These are phyloP conservation scores for Drosophila hawaiiensis DNA, from an alignment of 2,888 invertebrate genomes.

Conservation along the genomic window DNA sequence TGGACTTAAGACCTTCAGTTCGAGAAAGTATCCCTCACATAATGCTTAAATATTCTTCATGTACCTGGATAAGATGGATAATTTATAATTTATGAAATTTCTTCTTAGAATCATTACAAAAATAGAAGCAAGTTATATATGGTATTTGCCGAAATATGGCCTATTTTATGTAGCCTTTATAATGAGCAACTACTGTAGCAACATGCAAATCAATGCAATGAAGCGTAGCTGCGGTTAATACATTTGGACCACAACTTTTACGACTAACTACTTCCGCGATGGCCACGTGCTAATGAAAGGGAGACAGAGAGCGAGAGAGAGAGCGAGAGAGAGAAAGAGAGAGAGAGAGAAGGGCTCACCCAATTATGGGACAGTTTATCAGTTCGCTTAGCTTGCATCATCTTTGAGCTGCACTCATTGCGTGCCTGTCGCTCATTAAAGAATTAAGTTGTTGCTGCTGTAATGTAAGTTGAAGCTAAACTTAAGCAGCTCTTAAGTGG, in stretches of 20 bases:
- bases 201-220: slow-evolving; percentile 67
- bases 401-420: slow-evolving; percentile 47
- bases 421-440: slow-evolving; percentile 65
- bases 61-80: not conserved
- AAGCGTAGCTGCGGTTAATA: slow-evolving; percentile 76
- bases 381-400: slow-evolving; percentile 42
- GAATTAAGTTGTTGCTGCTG: slow-evolving; percentile 35
- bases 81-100: not conserved
- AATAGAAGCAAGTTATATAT: not conserved
- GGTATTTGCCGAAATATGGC: not conserved
- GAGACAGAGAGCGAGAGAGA: not conserved
- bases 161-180: not conserved
- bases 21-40: not conserved
- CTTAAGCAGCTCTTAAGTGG: slow-evolving; percentile 61
- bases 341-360: not conserved
- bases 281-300: slow-evolving; percentile 62
- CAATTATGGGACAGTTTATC: slow-evolving; percentile 33
- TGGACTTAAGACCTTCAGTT: not conserved
- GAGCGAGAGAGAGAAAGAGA: not conserved
- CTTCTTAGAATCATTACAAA: not conserved
- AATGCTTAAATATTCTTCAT: not conserved
- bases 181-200: slow-evolving; percentile 46
- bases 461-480: slow-evolving; percentile 61
- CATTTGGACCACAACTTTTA: slow-evolving; percentile 68
- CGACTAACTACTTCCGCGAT: slow-evolving; percentile 68